These are phyloP conservation scores for Nanger granti DNA, from an alignment of 2,113 vertebrate genomes.

Conservation along the genomic window DNA sequence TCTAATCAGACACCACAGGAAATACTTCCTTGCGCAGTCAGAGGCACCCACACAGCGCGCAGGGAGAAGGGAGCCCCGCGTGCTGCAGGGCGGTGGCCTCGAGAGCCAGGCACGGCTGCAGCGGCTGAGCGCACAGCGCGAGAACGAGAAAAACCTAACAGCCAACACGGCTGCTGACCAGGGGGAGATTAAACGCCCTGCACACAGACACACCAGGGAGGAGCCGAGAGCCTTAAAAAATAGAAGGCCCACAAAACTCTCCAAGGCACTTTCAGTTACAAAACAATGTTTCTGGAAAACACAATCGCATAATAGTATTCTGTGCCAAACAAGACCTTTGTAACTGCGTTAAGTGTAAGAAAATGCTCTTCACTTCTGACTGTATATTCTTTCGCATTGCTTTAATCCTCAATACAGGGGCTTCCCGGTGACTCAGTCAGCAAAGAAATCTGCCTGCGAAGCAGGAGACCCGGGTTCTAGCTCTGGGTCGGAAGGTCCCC, in stretches of 20 bases:
- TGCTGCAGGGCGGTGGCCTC: not conserved
- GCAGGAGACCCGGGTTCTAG: not conserved
- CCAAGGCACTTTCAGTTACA: not conserved
- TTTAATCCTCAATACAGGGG: not conserved
- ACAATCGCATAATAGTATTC: not conserved
- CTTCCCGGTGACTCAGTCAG: not conserved
- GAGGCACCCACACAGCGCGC: accelerated
- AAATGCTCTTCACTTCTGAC: not conserved
- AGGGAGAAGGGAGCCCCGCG: accelerated
- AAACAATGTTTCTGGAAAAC: not conserved
- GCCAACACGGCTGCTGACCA: not conserved
- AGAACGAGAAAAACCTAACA: not conserved
- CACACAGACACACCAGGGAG: not conserved
- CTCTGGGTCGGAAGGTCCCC: not conserved
- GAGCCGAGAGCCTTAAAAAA: not conserved
- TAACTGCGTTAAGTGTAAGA: not conserved
- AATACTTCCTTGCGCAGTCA: accelerated
- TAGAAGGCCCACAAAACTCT: not conserved
- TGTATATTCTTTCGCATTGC: not conserved
- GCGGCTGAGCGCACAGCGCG: accelerated
- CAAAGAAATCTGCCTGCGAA: not conserved
- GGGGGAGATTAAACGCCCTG: not conserved
- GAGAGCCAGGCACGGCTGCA: not conserved
- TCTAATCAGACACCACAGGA: not conserved
- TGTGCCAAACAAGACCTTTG: not conserved